A percentile compares a stretch with the other conserved stretches of the same genome.
phyloP scores from a whole-genome alignment of 2,113 vertebrate species.

The Fukomys damarensis region DNA sequence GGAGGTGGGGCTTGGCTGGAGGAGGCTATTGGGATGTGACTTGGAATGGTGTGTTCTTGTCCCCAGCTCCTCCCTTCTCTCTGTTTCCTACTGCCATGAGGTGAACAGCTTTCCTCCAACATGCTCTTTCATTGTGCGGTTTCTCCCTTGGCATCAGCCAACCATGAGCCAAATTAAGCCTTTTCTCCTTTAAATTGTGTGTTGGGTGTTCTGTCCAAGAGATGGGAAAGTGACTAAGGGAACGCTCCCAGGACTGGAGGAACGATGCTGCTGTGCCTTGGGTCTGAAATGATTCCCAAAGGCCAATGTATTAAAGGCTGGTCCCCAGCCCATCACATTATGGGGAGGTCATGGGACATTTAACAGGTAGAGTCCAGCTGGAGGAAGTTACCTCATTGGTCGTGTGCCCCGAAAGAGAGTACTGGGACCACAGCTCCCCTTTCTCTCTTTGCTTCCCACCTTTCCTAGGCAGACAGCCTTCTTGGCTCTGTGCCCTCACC shows the following conservation, averaged over 20 bases:
- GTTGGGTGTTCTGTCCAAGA: not conserved
- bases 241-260: not conserved
- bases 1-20: too few species aligned
- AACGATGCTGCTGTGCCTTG: not conserved
- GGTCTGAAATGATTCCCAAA: not conserved
- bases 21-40: not conserved
- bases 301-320: not conserved
- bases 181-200: not conserved
- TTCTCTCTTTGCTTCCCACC: not conserved
- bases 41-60: not conserved
- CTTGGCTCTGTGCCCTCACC: not conserved
- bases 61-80: not conserved
- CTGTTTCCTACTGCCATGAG: not conserved
- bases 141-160: not conserved
- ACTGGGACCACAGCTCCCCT: not conserved
- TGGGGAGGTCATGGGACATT: not conserved
- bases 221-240: not conserved
- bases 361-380: not conserved
- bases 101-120: not conserved
- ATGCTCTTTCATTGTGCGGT: not conserved
- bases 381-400: not conserved
- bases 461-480: too few species aligned
- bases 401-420: not conserved
- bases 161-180: not conserved
- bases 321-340: rapidly evolving